Evolutionary conservation across 2,113 vertebrate genomes (phyloP), one percentile per base, ranked within the genome.

Genomic region (Neopipo cinnamomea): DNA sequence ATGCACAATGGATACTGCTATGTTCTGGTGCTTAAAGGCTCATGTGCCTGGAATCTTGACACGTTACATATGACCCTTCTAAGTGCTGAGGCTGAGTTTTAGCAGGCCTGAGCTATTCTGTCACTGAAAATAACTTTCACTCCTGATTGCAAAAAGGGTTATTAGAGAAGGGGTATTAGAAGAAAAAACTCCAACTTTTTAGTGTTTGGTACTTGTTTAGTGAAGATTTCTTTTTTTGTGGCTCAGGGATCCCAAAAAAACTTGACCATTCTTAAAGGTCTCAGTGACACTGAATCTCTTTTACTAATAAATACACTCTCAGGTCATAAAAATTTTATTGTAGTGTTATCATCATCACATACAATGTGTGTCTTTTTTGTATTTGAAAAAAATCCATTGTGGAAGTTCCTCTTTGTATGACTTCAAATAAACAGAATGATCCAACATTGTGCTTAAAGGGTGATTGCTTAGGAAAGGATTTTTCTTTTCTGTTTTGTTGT

Each of bases 11-110:
- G 37, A 5, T 25, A 12, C 3, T 53, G 41, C 41, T 62, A 5
- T n/a, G 17, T 19, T 62, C 22, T 53, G 41, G 24, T 52, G 42
- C 61, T 62, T 2, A n/a, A 74, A 16, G 23, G 24, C 76, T 78
- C 9, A 35, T 31, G 14, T 67, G n/a, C 31, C 52, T 42, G 65
- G 8, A 63, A 25, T 46, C 41, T 15, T 39, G 14, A 39, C 1
- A 2, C 8, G 28, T 55, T 16, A 3, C 8, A 7, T 23, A 2
- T 0, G 2, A 67, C 30, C 16, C 72, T 59, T 47, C 1, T 0
- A 41, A 42, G 13, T 28, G n/a, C n/a, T 16, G 20, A 35, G 52
- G 33, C 41, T 72, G 62, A 53, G 24, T 9, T 62, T 55, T 39
- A 14, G 42, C 18, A 21, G 61, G 19, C 9, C 44, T 94, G 24